A percentile compares a stretch with the other conserved stretches of the same genome.
Evolutionary conservation across 1,140 invertebrate genomes (phyloP).

Genomic region (Bombus difficillimus): DNA sequence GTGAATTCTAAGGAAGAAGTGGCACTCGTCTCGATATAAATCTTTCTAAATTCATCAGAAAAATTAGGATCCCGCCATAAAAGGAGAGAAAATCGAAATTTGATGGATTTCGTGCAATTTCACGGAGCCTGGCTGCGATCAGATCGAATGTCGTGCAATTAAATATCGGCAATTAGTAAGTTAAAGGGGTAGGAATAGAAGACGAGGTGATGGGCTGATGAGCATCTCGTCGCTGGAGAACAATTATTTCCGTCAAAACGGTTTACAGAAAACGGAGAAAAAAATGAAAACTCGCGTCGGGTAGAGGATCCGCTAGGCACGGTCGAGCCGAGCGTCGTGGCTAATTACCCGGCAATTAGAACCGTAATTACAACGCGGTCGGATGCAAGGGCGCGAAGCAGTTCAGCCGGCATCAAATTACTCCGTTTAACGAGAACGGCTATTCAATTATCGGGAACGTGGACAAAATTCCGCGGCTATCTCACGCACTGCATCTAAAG

Average conservation of each 20-base stretch:
- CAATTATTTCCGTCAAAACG: slow-evolving; percentile 14
- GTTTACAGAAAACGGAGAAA: not conserved
- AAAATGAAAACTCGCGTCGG: not conserved
- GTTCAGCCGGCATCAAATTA: slow-evolving; percentile 30
- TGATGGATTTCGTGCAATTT: not conserved
- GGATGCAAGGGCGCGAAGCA: slow-evolving; percentile 5
- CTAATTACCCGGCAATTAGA: slow-evolving; percentile 44
- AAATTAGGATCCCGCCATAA: not conserved
- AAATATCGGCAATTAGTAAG: slow-evolving; percentile 9
- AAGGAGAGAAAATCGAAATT: not conserved
- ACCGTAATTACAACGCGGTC: slow-evolving; percentile 28
- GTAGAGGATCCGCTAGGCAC: not conserved
- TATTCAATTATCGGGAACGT: slow-evolving; percentile 37
- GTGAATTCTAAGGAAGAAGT: not conserved
- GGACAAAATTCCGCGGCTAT: slow-evolving; percentile 30
- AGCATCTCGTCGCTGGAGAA: not conserved
- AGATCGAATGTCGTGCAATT: not conserved
- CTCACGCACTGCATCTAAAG: slow-evolving; percentile 34
- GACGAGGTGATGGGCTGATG: not conserved
- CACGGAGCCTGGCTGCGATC: not conserved
- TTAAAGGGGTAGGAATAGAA: not conserved
- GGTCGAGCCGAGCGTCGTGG: not conserved
- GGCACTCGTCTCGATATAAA: not conserved
- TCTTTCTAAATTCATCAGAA: not conserved
- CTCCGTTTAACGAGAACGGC: slow-evolving; percentile 28